A percentile compares a stretch with the other conserved stretches of the same genome.
phyloP scores from a whole-genome alignment of 2,797 vertebrate genomes.

The Leuciscus waleckii region DNA sequence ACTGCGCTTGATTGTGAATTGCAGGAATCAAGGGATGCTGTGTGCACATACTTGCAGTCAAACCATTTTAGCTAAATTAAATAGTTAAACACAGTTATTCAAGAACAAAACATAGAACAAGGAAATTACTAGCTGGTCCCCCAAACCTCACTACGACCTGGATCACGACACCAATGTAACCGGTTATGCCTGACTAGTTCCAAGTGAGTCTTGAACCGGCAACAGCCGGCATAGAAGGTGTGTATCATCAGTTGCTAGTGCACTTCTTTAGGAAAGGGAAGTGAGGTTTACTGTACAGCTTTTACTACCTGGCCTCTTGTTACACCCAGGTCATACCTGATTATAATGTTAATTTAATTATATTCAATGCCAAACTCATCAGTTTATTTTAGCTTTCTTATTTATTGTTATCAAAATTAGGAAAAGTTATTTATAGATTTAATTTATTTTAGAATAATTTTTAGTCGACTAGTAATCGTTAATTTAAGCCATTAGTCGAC shows the following conservation, averaged over 20 bases:
- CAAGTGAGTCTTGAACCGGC: neutral
- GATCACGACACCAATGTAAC: neutral
- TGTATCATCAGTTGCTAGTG: neutral
- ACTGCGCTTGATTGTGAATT: neutral
- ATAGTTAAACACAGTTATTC: neutral
- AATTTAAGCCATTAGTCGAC: no score
- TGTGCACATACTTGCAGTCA: neutral
- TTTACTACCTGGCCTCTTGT: neutral
- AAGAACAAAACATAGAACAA: slow-evolving; percentile 1
- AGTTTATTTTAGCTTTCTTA: neutral
- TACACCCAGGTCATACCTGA: neutral
- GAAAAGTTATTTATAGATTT: neutral
- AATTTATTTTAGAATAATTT: neutral
- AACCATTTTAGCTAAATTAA: slow-evolving; percentile 14
- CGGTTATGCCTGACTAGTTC: neutral
- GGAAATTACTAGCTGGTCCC: neutral
- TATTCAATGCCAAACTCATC: neutral
- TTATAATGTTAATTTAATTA: neutral
- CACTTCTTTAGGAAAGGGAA: neutral
- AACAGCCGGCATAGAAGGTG: no score
- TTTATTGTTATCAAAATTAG: neutral
- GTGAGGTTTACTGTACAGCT: neutral
- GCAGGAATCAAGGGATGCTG: neutral
- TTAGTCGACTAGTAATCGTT: no score
- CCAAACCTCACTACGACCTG: neutral